These are phyloP conservation scores for Parazoanthus swiftii DNA, from an alignment of 92 coral and sea anemone genomes.

Conservation along the genomic window DNA sequence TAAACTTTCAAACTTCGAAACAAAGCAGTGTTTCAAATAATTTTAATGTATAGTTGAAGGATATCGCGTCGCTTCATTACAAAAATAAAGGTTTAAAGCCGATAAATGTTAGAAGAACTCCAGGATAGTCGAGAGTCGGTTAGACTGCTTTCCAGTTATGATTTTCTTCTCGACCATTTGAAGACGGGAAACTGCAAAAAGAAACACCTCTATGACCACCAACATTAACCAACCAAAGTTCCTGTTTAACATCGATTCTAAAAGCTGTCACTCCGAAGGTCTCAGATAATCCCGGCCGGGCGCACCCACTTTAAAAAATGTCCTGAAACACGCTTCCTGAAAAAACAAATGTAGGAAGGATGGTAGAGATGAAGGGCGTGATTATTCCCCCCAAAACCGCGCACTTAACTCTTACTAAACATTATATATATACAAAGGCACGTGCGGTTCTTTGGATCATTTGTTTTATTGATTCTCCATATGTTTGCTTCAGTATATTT, in stretches of 20 bases:
- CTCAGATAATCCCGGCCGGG: background rate
- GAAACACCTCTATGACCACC: background rate
- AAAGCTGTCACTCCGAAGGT: background rate
- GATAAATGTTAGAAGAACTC: background rate
- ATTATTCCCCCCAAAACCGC: background rate
- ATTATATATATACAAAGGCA: no score
- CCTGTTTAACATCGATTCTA: background rate
- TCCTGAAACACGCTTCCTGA: background rate
- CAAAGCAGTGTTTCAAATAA: background rate
- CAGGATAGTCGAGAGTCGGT: background rate
- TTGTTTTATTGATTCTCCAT: no score
- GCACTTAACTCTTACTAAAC: background rate
- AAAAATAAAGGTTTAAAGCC: background rate
- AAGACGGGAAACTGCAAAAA: constrained; percentile 1
- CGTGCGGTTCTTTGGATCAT: no score
- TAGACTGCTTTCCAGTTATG: background rate
- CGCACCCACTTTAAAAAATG: background rate
- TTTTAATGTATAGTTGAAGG: background rate
- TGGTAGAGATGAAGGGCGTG: background rate
- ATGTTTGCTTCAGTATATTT: no score
- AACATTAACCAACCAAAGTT: background rate
- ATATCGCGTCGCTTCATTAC: background rate
- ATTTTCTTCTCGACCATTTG: background rate
- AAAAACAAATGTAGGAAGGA: background rate
- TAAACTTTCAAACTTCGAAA: background rate